Evolutionary conservation across 2,113 vertebrate genomes (phyloP).

Genomic region (Orientallactaga bullata): DNA sequence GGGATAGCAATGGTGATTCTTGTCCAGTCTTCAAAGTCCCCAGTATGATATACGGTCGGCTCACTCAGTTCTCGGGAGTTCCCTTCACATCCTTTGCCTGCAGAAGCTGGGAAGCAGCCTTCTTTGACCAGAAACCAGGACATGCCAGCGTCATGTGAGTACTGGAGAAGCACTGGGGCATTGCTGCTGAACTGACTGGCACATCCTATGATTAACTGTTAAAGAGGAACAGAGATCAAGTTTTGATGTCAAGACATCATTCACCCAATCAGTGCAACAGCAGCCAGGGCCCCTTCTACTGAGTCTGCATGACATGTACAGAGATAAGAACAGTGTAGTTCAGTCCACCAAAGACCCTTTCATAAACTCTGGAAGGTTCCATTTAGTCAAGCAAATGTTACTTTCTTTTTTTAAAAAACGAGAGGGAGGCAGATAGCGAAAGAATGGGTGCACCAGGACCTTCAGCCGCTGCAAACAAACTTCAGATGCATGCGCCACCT

Average conservation of each 20-base stretch:
- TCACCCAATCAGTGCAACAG: neutral
- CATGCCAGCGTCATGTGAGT: slow-evolving; percentile 96
- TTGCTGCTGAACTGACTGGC: slow-evolving; percentile 92
- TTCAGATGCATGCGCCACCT: too few species aligned
- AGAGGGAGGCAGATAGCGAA: too few species aligned
- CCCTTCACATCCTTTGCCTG: slow-evolving; percentile 92
- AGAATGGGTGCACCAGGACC: too few species aligned
- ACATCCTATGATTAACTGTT: slow-evolving; percentile 96
- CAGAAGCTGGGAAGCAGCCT: slow-evolving; percentile 95
- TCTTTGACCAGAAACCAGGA: slow-evolving; percentile 96
- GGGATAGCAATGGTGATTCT: slow-evolving; percentile 94
- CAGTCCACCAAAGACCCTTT: neutral
- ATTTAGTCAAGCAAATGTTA: neutral
- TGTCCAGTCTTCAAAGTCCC: slow-evolving; percentile 98
- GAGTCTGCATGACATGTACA: neutral
- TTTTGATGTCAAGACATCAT: neutral
- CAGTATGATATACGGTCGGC: slow-evolving; percentile 92
- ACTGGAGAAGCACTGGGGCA: slow-evolving; percentile 95
- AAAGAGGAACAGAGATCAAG: slow-evolving; percentile 10
- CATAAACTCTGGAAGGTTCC: slow-evolving; percentile 2
- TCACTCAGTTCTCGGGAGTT: slow-evolving; percentile 94
- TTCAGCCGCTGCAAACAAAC: too few species aligned
- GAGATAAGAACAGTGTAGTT: neutral
- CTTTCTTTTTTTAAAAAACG: neutral
- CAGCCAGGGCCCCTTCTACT: neutral